Percentiles rank a stretch among this genome's conserved stretches.
phyloP scores from a whole-genome alignment of 2,113 vertebrate genomes.

The Sturnus vulgaris region DNA sequence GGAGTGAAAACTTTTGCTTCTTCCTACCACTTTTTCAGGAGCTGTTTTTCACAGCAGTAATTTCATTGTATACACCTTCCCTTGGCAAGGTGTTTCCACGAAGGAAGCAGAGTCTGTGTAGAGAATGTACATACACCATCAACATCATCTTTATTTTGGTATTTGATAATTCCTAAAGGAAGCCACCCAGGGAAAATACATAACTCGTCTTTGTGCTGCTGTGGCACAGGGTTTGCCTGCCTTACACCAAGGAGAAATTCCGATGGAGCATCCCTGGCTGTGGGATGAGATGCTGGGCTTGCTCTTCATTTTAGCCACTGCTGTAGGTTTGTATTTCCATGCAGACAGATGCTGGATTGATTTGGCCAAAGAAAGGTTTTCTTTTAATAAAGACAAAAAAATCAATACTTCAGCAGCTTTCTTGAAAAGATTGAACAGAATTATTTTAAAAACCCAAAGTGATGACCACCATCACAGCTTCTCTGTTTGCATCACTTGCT shows the following conservation, averaged over 20 bases:
- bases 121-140: background rate
- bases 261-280: background rate
- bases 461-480: background rate
- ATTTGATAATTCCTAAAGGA: background rate
- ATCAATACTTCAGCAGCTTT: background rate
- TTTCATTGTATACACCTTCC: background rate
- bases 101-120: background rate
- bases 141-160: background rate
- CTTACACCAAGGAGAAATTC: background rate
- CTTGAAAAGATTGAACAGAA: background rate
- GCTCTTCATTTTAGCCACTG: background rate
- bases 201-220: fast-evolving
- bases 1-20: background rate
- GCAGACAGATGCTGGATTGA: background rate
- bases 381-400: background rate
- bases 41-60: background rate
- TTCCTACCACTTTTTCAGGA: background rate
- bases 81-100: background rate
- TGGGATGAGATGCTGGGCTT: background rate
- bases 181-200: fast-evolving
- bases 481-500: background rate
- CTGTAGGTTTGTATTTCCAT: background rate
- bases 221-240: background rate
- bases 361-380: background rate
- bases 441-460: background rate